These are phyloP conservation scores for Nyctibius bracteatus DNA, from an alignment of 2,113 vertebrate species.

Conservation along the genomic window DNA sequence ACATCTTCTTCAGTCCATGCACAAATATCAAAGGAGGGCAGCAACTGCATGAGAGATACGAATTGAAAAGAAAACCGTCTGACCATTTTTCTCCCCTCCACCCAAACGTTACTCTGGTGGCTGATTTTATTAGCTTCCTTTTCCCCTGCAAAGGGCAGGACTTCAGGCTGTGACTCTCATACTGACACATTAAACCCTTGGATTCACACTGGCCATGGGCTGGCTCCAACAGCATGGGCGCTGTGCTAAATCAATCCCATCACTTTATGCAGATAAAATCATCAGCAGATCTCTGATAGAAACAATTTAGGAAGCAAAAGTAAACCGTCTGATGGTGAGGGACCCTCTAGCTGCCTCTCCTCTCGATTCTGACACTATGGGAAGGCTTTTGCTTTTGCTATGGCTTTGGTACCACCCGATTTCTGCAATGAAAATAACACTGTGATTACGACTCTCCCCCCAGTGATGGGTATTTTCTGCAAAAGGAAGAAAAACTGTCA, in stretches of 20 bases:
- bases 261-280: not conserved
- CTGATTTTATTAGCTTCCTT: not conserved
- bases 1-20: slow-evolving; percentile 96
- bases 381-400: not conserved
- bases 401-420: not conserved
- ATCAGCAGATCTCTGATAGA: not conserved
- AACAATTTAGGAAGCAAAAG: not conserved
- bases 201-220: not conserved
- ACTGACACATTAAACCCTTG: not conserved
- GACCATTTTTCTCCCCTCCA: not conserved
- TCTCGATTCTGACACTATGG: not conserved
- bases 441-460: not conserved
- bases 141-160: not conserved
- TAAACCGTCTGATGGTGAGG: not conserved
- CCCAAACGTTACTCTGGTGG: not conserved
- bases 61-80: slow-evolving; percentile 61
- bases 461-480: not conserved
- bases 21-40: slow-evolving; percentile 93
- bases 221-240: not conserved
- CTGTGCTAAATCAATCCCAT: not conserved
- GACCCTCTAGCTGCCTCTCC: not conserved
- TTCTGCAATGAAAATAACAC: not conserved
- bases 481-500: not conserved
- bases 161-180: not conserved
- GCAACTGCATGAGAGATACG: slow-evolving; percentile 81